Evolutionary conservation across 2,113 vertebrate genomes (phyloP).

Genomic region (Microcebus ravelobensis): DNA sequence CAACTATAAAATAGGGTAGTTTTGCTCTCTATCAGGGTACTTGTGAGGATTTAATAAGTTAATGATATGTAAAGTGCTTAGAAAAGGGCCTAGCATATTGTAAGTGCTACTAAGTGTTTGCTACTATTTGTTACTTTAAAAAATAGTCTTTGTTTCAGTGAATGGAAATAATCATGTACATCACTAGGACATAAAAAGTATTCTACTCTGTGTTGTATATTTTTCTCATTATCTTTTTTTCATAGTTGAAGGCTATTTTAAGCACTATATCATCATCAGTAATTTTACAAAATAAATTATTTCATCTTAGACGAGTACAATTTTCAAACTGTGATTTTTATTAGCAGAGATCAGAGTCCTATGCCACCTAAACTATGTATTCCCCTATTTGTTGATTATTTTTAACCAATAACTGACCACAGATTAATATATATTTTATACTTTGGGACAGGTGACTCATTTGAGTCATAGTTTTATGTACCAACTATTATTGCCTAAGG

Average conservation of each 20-base stretch:
- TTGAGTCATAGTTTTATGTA: slow-evolving; percentile 5
- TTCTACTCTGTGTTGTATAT: neutral
- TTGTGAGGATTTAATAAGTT: neutral
- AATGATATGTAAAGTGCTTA: neutral
- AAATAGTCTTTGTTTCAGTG: slow-evolving; percentile 26
- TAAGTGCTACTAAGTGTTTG: slow-evolving; percentile 12
- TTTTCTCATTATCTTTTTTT: slow-evolving; percentile 33
- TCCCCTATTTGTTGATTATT: neutral
- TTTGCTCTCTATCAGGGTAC: neutral
- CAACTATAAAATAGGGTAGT: slow-evolving; percentile 5
- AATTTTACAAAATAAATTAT: neutral
- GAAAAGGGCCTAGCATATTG: neutral
- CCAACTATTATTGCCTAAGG: neutral
- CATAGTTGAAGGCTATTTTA: slow-evolving; percentile 13
- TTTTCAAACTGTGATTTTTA: slow-evolving; percentile 51
- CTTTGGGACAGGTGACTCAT: neutral
- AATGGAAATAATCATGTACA: neutral
- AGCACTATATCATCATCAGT: neutral
- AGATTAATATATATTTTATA: slow-evolving; percentile 37
- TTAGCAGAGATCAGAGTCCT: neutral
- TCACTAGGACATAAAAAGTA: neutral
- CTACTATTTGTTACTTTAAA: neutral
- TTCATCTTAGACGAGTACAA: neutral
- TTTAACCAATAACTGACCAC: neutral
- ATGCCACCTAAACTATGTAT: neutral